These are phyloP conservation scores for Drosophila rhopaloa DNA, from an alignment of 1,140 invertebrate species.

Conservation along the genomic window DNA sequence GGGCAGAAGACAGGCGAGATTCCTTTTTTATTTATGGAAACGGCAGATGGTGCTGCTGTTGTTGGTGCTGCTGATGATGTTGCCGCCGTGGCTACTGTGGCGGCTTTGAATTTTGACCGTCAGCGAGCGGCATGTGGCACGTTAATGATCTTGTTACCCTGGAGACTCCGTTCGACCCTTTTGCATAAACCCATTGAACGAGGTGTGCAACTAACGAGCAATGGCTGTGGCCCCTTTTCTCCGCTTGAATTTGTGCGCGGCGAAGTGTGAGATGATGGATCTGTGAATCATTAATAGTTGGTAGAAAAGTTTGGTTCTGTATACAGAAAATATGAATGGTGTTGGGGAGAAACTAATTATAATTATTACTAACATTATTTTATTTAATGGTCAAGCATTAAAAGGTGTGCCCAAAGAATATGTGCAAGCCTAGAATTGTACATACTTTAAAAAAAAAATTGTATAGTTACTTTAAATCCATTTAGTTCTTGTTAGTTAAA, in stretches of 20 bases:
- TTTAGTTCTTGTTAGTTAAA: too few species aligned
- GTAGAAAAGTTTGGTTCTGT: neutral
- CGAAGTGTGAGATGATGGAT: conserved; percentile 15
- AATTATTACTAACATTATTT: neutral
- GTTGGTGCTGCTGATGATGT: conserved; percentile 10
- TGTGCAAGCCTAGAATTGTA: too few species aligned
- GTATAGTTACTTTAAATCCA: too few species aligned
- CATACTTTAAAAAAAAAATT: too few species aligned
- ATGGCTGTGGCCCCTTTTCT: conserved; percentile 3
- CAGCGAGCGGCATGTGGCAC: conserved; percentile 57
- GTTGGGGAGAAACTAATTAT: neutral
- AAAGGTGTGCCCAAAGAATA: too few species aligned
- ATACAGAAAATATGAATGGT: neutral
- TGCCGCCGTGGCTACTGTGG: conserved; percentile 29
- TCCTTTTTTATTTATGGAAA: conserved; percentile 69
- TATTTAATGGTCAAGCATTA: neutral
- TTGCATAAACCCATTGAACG: conserved; percentile 41
- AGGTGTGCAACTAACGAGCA: conserved; percentile 60
- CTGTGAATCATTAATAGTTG: conserved; percentile 10
- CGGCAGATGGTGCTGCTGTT: conserved; percentile 46
- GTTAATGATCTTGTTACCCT: conserved; percentile 80
- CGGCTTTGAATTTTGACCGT: conserved; percentile 55
- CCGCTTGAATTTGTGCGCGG: conserved; percentile 4
- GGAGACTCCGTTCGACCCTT: conserved; percentile 56
- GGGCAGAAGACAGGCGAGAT: conserved; percentile 36